Evolutionary conservation across 92 coral and sea anemone species (phyloP).

Genomic region (Porites evermanni): DNA sequence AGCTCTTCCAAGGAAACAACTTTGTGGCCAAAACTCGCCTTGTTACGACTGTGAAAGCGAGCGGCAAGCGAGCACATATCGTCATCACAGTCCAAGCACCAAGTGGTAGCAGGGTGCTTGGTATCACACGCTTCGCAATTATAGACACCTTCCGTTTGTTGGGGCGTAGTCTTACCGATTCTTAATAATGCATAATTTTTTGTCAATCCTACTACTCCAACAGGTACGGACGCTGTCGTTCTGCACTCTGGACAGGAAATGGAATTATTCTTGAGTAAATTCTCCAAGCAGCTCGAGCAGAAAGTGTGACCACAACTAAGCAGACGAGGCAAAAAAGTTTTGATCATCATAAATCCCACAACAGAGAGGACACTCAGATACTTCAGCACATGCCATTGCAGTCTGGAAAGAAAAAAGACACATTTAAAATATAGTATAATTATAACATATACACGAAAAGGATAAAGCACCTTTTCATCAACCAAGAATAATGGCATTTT

Average conservation of each 20-base stretch:
- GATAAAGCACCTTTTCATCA: too few relatives aligned
- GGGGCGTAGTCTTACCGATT: background rate
- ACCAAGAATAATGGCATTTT: too few relatives aligned
- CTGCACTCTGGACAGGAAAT: conserved; percentile 6
- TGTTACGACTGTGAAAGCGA: background rate
- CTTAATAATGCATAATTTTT: background rate
- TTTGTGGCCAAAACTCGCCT: background rate
- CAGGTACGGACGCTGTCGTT: background rate
- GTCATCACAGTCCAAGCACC: conserved; percentile 8
- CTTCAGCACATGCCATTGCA: too few relatives aligned
- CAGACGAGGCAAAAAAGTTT: conserved; percentile 1
- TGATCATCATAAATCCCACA: conserved; percentile 5
- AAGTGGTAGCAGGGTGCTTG: background rate
- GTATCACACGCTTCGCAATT: background rate
- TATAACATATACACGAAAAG: too few relatives aligned
- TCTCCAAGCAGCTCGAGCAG: background rate
- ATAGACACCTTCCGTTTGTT: background rate
- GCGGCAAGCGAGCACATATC: background rate
- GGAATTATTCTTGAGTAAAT: background rate
- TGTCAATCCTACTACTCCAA: background rate
- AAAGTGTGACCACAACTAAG: conserved; percentile 21
- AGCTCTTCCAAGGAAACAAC: conserved; percentile 15
- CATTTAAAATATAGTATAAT: too few relatives aligned
- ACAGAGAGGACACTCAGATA: background rate
- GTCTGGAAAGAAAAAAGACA: too few relatives aligned